Base-by-base conservation (phyloP, 2,888 invertebrate genomes). In the Apomyelois bistriatella region DNA sequence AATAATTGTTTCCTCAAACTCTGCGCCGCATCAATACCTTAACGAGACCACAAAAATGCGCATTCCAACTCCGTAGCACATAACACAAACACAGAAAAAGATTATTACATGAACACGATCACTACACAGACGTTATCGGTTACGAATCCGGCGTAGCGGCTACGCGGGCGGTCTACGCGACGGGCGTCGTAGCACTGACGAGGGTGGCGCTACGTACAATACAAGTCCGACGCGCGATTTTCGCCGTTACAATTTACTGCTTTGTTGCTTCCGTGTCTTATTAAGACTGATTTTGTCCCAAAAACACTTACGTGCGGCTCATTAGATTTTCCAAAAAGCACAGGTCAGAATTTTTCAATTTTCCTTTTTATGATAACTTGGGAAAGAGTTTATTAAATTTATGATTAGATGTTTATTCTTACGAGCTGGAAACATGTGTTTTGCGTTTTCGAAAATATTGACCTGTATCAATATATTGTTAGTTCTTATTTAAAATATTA, bases 141-240 rank as follows among this genome's bases (percentile, higher is more conserved):
- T 66, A 70, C 68, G 62, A 67, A 73, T 72, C 78, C 79, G 76
- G 58, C 82, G 83, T 78, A 79, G 83, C 70, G 51, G 66, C 76
- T 75, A 76, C 81, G 74, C 85, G 86, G 70, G 80, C 75, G 73
- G 68, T 68, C 85, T 81, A 85, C 86, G 81, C 87, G 85, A 68
- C 82, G 84, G 69, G 72, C 76, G 70, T 68, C 85, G 87, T 84
- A 86, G 86, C 81, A 89, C 89, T 90, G 87, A 71, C 85, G 82
- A 75, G 72, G 64, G 69, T 68, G 74, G 72, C 71, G 69, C 72
- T 65, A 68, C 71, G 65, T 22, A 57, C 56, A 61, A 60, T 53
- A 55, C 67, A 65, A 65, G 66, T 64, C 60, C 57, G 61, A 61
- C 70, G 69, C 68, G 64, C 69, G 65, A 66, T 68, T 69, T 70